Evolutionary conservation across 2,888 invertebrate species (phyloP).

Genomic region (Toxonevra muliebris): DNA sequence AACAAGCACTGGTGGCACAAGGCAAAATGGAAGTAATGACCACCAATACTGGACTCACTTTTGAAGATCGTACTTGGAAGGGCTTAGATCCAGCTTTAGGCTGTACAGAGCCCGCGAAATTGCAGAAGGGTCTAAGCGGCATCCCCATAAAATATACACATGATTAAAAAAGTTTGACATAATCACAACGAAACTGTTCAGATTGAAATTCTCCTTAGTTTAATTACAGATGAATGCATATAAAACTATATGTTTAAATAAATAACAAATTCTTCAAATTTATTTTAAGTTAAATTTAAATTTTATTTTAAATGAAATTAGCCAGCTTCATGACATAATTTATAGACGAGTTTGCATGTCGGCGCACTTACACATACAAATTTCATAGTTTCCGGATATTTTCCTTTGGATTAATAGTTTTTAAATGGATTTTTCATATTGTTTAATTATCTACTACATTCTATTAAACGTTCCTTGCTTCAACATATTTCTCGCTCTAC

Average conservation of each 20-base stretch:
- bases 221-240: neutral
- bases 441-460: slow-evolving; percentile 36
- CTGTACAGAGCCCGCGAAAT: slow-evolving; percentile 73
- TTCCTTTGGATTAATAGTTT: slow-evolving; percentile 40
- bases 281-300: slow-evolving; percentile 10
- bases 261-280: slow-evolving; percentile 6
- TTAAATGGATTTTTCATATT: slow-evolving; percentile 43
- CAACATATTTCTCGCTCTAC: slow-evolving; percentile 22
- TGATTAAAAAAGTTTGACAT: slow-evolving; percentile 41
- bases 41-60: slow-evolving; percentile 52
- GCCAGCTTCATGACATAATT: slow-evolving; percentile 3
- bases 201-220: neutral
- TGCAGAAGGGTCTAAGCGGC: slow-evolving; percentile 78
- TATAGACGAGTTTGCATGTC: neutral
- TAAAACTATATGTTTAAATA: slow-evolving; percentile 7
- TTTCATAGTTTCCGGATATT: slow-evolving; percentile 14
- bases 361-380: neutral
- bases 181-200: neutral
- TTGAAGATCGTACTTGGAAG: slow-evolving; percentile 78
- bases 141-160: slow-evolving; percentile 75
- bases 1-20: slow-evolving; percentile 54
- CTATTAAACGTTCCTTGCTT: slow-evolving; percentile 44
- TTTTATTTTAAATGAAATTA: slow-evolving; percentile 3
- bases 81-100: slow-evolving; percentile 87
- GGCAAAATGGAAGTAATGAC: slow-evolving; percentile 58